These are phyloP conservation scores for Neoarius graeffei DNA, from an alignment of 2,113 vertebrate species.

Conservation along the genomic window DNA sequence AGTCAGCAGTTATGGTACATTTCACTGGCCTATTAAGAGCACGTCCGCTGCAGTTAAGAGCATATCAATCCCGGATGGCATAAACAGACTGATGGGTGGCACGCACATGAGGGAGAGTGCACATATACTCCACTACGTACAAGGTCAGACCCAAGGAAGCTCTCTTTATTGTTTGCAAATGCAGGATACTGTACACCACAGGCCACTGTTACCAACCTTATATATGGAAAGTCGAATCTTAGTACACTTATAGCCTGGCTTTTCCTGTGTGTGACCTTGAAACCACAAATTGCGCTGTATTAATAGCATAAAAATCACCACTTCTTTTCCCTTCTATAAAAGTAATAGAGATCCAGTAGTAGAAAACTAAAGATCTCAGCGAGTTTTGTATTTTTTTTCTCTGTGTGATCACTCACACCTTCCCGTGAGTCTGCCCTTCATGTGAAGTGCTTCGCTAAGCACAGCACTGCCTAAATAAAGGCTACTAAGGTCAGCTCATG, in stretches of 20 bases:
- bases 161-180: background rate
- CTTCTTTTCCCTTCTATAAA: too few relatives aligned
- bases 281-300: background rate
- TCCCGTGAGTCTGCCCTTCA: conserved; percentile 14
- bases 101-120: background rate
- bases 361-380: background rate
- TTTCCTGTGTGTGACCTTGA: background rate
- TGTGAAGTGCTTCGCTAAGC: conserved; percentile 4
- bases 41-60: conserved; percentile 42
- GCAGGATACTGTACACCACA: background rate
- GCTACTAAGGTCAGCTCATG: conserved; percentile 9
- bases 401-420: conserved; percentile 29
- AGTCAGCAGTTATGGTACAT: conserved; percentile 43
- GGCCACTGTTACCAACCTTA: background rate
- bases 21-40: conserved; percentile 41
- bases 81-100: conserved; percentile 33
- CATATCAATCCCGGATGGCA: conserved; percentile 33
- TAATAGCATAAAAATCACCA: background rate
- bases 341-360: background rate
- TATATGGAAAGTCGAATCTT: background rate
- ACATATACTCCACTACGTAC: conserved; percentile 7
- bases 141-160: background rate
- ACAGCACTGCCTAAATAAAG: conserved; percentile 26
- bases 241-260: background rate
- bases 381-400: background rate